Conservation (phyloP, 2,888 invertebrate species). For the Apomyelois bistriatella region DNA sequence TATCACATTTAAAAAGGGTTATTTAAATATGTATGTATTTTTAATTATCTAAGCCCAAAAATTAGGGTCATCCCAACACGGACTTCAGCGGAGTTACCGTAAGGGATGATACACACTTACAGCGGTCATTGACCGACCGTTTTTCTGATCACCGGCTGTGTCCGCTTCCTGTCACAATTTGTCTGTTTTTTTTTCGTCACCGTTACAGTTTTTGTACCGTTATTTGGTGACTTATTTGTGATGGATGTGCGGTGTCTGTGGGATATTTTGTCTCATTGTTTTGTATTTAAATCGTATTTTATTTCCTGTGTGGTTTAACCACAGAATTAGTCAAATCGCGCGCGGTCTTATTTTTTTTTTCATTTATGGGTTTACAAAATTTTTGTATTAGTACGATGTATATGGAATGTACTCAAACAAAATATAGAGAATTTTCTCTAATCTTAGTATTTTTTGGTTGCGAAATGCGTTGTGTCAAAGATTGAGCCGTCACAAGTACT, state of each 20-base stretch:
- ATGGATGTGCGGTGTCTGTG: background rate
- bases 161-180: conserved; percentile 73
- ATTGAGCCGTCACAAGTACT: too few species aligned
- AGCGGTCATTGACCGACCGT: conserved; percentile 57
- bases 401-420: too few species aligned
- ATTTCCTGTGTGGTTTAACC: background rate
- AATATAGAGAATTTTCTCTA: too few species aligned
- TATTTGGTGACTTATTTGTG: background rate
- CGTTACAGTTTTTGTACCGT: conserved; percentile 49
- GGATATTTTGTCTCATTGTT: background rate
- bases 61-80: conserved; percentile 10
- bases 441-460: too few species aligned
- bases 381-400: too few species aligned
- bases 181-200: conserved; percentile 46
- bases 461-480: too few species aligned
- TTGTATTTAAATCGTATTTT: background rate
- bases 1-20: conserved; percentile 3
- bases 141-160: conserved; percentile 70
- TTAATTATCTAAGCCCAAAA: conserved; percentile 12
- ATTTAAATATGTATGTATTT: background rate
- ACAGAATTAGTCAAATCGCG: too few species aligned
- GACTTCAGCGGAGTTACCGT: conserved; percentile 25
- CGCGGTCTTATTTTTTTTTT: too few species aligned
- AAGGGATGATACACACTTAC: conserved; percentile 40
- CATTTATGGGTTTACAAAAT: too few species aligned